These are phyloP conservation scores for Kradibia gibbosae DNA, from an alignment of 1,140 invertebrate species.

Conservation along the genomic window DNA sequence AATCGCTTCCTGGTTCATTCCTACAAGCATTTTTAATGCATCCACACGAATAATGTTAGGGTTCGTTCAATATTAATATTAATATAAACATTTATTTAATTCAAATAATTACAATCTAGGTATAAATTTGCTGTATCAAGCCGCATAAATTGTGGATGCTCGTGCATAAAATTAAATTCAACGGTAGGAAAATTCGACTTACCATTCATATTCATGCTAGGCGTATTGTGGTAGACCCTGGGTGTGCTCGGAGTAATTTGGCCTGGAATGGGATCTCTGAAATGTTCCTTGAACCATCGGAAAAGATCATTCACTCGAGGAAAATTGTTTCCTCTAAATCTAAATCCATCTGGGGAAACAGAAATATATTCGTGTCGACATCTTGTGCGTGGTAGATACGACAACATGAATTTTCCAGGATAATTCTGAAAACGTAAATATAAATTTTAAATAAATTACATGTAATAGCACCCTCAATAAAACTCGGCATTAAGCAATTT, in stretches of 20 bases:
- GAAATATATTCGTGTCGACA: constrained; percentile 93
- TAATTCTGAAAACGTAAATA: constrained; percentile 76
- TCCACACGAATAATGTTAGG: too few relatives aligned
- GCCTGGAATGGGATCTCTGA: constrained; percentile 89
- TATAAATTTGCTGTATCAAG: too few relatives aligned
- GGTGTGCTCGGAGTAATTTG: constrained; percentile 82
- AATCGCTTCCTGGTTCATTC: constrained; percentile 80
- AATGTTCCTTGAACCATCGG: constrained; percentile 99
- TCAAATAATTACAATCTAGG: too few relatives aligned
- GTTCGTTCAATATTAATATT: too few relatives aligned
- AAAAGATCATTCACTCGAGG: constrained; percentile 87
- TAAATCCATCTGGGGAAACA: constrained; percentile 92
- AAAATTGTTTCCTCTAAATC: constrained; percentile 92
- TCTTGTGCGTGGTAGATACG: constrained; percentile 90
- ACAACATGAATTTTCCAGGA: constrained; percentile 96
- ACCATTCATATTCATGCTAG: constrained; percentile 71
- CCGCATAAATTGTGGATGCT: background rate
- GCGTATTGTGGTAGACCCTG: constrained; percentile 78
- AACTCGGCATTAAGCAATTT: too few relatives aligned
- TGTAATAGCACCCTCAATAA: too few relatives aligned
- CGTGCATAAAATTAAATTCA: background rate
- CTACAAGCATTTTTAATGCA: constrained; percentile 57
- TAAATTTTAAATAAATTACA: background rate
- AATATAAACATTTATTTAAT: too few relatives aligned
- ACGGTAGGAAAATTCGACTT: background rate